These are phyloP conservation scores for Lepidochitona cinerea DNA, from an alignment of 2,888 invertebrate genomes.

Conservation along the genomic window DNA sequence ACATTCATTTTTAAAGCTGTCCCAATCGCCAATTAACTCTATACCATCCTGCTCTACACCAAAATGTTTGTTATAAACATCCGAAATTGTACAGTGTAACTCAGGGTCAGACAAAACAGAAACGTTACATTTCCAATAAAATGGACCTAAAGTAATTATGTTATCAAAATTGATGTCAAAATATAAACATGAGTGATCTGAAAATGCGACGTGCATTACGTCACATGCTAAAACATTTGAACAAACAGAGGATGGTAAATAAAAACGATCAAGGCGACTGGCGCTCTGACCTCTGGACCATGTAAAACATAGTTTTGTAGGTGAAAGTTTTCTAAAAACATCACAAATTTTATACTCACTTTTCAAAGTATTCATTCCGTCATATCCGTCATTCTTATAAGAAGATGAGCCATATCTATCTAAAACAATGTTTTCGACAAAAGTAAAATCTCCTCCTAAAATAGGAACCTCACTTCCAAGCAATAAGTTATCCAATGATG, in stretches of 20 bases:
- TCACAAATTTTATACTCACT: slow-evolving; percentile 18
- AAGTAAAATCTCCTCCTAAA: slow-evolving; percentile 28
- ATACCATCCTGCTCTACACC: too few relatives aligned
- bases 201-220: background rate
- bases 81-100: background rate
- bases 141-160: background rate
- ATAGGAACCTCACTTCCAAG: background rate
- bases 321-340: slow-evolving; percentile 14
- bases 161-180: background rate
- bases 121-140: background rate
- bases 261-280: background rate
- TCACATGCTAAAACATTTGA: background rate
- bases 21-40: background rate
- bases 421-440: slow-evolving; percentile 13
- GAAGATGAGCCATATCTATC: slow-evolving; percentile 25
- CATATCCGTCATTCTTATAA: slow-evolving; percentile 4
- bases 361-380: slow-evolving; percentile 14
- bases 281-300: background rate
- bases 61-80: background rate
- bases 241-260: background rate
- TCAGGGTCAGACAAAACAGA: background rate
- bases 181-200: background rate
- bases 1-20: background rate
- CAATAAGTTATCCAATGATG: background rate
- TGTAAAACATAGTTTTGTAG: background rate